Evolutionary conservation across 2,113 vertebrate species (phyloP).

Genomic region (Elachura formosa): DNA sequence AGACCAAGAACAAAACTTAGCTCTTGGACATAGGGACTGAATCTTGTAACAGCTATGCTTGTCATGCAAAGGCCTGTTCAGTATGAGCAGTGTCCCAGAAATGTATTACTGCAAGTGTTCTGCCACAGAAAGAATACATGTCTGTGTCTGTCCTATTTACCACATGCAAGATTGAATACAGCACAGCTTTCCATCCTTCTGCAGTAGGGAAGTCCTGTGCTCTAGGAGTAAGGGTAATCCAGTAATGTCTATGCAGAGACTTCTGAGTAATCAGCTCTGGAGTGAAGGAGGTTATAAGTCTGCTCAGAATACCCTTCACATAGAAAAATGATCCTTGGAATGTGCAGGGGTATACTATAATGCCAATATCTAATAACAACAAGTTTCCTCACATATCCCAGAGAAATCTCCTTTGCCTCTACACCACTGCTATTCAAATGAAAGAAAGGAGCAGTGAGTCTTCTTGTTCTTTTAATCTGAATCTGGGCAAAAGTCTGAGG

Average conservation of each 20-base stretch:
- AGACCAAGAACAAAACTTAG: slow-evolving; percentile 14
- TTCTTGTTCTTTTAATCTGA: not conserved
- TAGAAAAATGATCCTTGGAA: accelerated
- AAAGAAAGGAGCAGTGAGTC: not conserved
- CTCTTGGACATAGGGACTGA: slow-evolving; percentile 13
- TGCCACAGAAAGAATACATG: not conserved
- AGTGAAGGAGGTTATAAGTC: not conserved
- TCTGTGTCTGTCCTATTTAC: not conserved
- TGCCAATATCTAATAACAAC: not conserved
- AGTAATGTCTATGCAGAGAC: not conserved
- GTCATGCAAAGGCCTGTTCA: not conserved
- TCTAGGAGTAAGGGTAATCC: not conserved
- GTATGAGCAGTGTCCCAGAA: not conserved
- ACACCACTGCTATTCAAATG: not conserved
- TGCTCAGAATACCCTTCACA: not conserved
- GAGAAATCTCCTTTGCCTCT: not conserved
- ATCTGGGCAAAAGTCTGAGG: not conserved
- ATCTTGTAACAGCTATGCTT: not conserved
- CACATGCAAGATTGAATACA: not conserved
- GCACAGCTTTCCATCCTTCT: not conserved
- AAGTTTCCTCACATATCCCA: not conserved
- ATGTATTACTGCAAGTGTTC: not conserved
- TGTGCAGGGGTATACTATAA: not conserved
- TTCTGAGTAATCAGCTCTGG: not conserved
- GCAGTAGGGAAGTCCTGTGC: not conserved